phyloP scores from a whole-genome alignment of 2,888 invertebrate genomes.

The Thymelicus sylvestris region DNA sequence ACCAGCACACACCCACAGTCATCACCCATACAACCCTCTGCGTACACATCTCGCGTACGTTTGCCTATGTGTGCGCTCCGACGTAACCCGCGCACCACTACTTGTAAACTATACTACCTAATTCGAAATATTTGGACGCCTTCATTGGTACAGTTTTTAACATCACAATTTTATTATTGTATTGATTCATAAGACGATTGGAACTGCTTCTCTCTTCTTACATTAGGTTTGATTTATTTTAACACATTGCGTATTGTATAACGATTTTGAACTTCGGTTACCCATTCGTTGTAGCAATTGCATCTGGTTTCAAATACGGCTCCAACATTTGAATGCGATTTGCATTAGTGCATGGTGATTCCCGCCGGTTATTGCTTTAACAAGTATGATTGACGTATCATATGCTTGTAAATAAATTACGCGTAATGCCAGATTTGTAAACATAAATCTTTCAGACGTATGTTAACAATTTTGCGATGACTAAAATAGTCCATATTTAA shows the following conservation, averaged over 20 bases:
- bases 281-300: slow-evolving; percentile 41
- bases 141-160: slow-evolving; percentile 71
- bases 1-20: slow-evolving; percentile 54
- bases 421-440: slow-evolving; percentile 23
- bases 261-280: slow-evolving; percentile 24
- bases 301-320: slow-evolving; percentile 42
- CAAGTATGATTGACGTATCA: slow-evolving; percentile 26
- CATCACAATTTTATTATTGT: slow-evolving; percentile 80
- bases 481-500: too few relatives aligned
- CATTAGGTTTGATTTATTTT: slow-evolving; percentile 37
- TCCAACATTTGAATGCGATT: slow-evolving; percentile 20
- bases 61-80: background rate
- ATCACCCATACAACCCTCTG: slow-evolving; percentile 42
- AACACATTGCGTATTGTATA: slow-evolving; percentile 16
- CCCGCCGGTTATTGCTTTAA: slow-evolving; percentile 32
- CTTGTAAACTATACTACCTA: slow-evolving; percentile 55
- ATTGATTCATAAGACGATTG: slow-evolving; percentile 68
- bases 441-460: slow-evolving; percentile 21
- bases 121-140: slow-evolving; percentile 78
- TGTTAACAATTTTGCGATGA: too few relatives aligned
- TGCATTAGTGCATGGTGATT: slow-evolving; percentile 36
- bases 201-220: slow-evolving; percentile 41
- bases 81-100: slow-evolving; percentile 37
- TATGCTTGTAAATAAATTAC: slow-evolving; percentile 17
- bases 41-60: slow-evolving; percentile 36